phyloP scores from a whole-genome alignment of 2,888 invertebrate genomes.

The Pilophorus perplexus region DNA sequence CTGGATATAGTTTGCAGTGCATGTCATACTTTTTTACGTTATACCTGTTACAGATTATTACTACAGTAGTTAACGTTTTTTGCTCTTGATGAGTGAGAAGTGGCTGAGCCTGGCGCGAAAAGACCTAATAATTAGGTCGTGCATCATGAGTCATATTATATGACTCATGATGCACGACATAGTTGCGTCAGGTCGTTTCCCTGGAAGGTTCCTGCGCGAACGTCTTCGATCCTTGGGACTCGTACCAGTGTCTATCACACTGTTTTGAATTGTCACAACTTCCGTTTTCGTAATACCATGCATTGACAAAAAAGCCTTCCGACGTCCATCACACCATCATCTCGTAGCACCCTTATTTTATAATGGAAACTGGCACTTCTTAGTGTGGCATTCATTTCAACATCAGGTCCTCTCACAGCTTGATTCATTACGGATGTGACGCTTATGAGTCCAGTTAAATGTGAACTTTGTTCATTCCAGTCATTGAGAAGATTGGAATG shows the following conservation, averaged over 20 bases:
- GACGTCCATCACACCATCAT: background rate
- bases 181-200: constrained; percentile 11
- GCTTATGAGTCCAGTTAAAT: constrained; percentile 7
- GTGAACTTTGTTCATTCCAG: constrained; percentile 21
- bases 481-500: constrained; percentile 3
- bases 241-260: background rate
- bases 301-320: background rate
- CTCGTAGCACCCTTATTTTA: background rate
- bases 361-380: constrained; percentile 2
- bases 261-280: constrained; percentile 21
- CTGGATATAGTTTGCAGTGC: too few relatives aligned
- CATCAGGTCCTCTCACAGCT: background rate
- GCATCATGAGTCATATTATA: constrained; percentile 8
- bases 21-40: too few relatives aligned
- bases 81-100: too few relatives aligned
- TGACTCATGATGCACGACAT: background rate
- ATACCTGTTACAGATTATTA: too few relatives aligned
- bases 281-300: constrained; percentile 20
- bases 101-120: too few relatives aligned
- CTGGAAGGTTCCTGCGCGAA: constrained; percentile 4
- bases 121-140: too few relatives aligned
- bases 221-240: constrained; percentile 8
- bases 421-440: constrained; percentile 9
- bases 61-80: too few relatives aligned
- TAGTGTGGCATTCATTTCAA: constrained; percentile 1